A percentile compares a stretch with the other conserved stretches of the same genome.
These are phyloP conservation scores for Cheilinus undulatus DNA, from an alignment of 2,113 vertebrate genomes.

Conservation along the genomic window DNA sequence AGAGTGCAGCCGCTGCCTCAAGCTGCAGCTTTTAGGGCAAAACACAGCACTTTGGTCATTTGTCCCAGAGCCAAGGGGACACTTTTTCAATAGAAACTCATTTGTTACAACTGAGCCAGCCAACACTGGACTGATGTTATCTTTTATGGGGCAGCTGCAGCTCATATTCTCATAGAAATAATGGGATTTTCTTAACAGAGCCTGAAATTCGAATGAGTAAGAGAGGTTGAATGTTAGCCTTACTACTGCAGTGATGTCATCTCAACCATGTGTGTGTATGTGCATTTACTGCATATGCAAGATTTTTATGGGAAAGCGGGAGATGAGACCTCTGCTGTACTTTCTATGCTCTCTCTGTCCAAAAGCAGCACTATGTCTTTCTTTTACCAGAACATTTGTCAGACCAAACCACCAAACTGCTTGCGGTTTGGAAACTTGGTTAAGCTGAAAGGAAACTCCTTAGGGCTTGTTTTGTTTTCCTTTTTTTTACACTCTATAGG, in stretches of 20 bases:
- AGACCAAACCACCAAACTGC: conserved; percentile 72
- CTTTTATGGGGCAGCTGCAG: conserved; percentile 77
- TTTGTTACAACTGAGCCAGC: conserved; percentile 51
- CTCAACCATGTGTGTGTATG: conserved; percentile 26
- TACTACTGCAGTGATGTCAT: conserved; percentile 74
- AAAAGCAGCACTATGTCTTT: conserved; percentile 68
- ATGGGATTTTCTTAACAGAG: conserved; percentile 71
- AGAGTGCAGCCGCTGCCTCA: conserved; percentile 36
- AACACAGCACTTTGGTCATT: conserved; percentile 43
- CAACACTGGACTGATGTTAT: conserved; percentile 54
- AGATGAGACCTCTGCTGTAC: conserved; percentile 57
- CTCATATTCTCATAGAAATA: conserved; percentile 70
- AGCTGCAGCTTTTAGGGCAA: conserved; percentile 44
- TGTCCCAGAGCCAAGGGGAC: conserved; percentile 42
- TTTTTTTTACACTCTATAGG: conserved; percentile 50
- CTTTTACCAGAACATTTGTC: conserved; percentile 78
- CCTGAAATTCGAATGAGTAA: conserved; percentile 71
- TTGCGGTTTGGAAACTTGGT: conserved; percentile 78
- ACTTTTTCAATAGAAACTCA: conserved; percentile 61
- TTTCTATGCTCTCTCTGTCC: conserved; percentile 54
- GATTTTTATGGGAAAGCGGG: conserved; percentile 54
- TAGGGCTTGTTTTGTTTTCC: conserved; percentile 62
- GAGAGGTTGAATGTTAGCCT: conserved; percentile 46
- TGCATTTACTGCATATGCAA: conserved; percentile 46
- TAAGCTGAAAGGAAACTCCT: conserved; percentile 76